Evolutionary conservation across 2,113 vertebrate species (phyloP).

Genomic region (Lonchura striata): DNA sequence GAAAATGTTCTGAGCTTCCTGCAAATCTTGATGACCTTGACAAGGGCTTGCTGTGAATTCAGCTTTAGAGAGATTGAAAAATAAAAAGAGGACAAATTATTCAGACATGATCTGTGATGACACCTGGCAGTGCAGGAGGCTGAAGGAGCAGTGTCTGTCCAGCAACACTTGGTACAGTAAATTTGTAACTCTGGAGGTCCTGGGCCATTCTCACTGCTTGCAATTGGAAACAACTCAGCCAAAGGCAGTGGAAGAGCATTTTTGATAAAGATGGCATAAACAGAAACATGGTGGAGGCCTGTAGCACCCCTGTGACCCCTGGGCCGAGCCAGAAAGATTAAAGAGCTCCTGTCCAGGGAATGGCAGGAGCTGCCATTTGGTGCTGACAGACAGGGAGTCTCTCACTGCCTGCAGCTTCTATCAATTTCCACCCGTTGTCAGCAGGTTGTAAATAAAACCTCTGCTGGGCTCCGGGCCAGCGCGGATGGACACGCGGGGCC

Average conservation of each 20-base stretch:
- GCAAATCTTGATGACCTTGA: background rate
- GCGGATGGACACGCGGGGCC: background rate
- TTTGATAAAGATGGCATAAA: fast-evolving
- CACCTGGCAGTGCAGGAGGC: background rate
- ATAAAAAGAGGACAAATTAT: background rate
- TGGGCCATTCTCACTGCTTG: background rate
- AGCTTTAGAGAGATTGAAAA: background rate
- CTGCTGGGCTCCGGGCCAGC: background rate
- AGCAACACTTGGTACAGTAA: background rate
- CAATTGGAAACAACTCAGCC: background rate
- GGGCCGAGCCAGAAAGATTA: background rate
- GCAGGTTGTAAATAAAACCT: conserved; percentile 60
- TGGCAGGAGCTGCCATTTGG: conserved; percentile 18
- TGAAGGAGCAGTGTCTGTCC: background rate
- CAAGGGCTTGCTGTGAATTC: background rate
- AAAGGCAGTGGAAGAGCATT: background rate
- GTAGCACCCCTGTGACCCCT: background rate
- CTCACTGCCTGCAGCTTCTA: conserved; percentile 55
- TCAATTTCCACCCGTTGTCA: conserved; percentile 59
- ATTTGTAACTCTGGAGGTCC: background rate
- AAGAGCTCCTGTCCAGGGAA: background rate
- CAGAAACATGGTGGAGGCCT: fast-evolving
- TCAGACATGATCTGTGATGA: background rate
- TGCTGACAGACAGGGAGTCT: conserved; percentile 49
- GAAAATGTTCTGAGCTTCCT: background rate